A percentile compares a stretch with the other conserved stretches of the same genome.
Conservation (phyloP, 2,797 vertebrate species). For the Sebastes dallii region DNA sequence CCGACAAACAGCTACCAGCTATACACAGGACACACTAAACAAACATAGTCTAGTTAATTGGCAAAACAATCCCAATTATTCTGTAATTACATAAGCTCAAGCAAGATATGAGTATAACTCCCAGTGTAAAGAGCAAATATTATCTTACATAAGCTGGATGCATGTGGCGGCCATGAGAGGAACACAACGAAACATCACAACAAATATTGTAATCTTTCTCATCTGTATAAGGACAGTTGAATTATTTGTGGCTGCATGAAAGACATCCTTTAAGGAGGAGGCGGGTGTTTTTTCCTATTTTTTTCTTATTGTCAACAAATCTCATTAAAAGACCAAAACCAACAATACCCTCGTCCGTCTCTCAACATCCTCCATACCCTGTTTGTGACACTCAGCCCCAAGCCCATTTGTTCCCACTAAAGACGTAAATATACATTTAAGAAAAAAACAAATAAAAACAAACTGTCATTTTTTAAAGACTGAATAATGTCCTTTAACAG, state of each 20-base stretch:
- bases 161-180: slow-evolving; percentile 24
- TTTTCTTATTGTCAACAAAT: not conserved
- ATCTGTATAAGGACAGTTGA: not conserved
- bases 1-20: slow-evolving; percentile 47
- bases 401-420: not conserved
- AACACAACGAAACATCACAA: slow-evolving; percentile 24
- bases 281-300: not conserved
- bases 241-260: not conserved
- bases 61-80: slow-evolving; percentile 77
- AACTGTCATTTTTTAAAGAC: too few species aligned
- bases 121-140: slow-evolving; percentile 68
- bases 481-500: not conserved
- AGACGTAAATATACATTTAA: not conserved
- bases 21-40: slow-evolving; percentile 57
- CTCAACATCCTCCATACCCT: not conserved
- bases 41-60: slow-evolving; percentile 75
- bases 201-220: slow-evolving; percentile 11
- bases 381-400: not conserved
- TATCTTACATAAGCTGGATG: slow-evolving; percentile 56
- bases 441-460: not conserved
- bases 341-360: not conserved
- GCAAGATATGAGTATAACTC: slow-evolving; percentile 49
- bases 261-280: not conserved
- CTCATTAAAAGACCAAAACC: not conserved
- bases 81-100: slow-evolving; percentile 74